Evolutionary conservation across 2,888 invertebrate genomes (phyloP).

Genomic region (Alitta virens): DNA sequence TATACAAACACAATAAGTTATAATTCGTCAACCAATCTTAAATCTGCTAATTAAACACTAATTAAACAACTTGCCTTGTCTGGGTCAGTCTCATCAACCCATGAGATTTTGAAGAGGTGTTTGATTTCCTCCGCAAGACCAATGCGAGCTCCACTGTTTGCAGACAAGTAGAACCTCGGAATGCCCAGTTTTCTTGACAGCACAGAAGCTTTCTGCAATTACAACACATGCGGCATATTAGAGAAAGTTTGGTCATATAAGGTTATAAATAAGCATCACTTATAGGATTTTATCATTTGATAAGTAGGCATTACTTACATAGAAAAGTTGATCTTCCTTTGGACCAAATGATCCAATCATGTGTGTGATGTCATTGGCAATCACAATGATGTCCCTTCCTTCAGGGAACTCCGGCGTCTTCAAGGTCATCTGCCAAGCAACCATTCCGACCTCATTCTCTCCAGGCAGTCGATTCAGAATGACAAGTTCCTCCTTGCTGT

Average conservation of each 20-base stretch:
- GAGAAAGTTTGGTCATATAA: too few relatives aligned
- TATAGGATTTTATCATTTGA: too few relatives aligned
- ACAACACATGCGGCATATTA: too few relatives aligned
- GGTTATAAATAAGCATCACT: too few relatives aligned
- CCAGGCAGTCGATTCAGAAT: constrained; percentile 90
- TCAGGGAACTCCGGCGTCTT: constrained; percentile 90
- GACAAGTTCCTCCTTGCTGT: constrained; percentile 65
- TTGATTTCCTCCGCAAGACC: constrained; percentile 98
- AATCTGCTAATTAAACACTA: too few relatives aligned
- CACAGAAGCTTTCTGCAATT: constrained; percentile 71
- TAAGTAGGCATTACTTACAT: constrained; percentile 43
- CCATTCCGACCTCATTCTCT: constrained; percentile 96
- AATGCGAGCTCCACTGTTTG: constrained; percentile 96
- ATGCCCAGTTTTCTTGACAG: constrained; percentile 78
- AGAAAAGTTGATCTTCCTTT: constrained; percentile 87
- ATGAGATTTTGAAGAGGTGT: constrained; percentile 81
- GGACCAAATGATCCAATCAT: constrained; percentile 95
- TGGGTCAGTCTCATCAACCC: constrained; percentile 85
- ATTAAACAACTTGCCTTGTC: constrained; percentile 65
- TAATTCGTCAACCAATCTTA: too few relatives aligned
- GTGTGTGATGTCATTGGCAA: constrained; percentile 96
- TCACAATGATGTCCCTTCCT: constrained; percentile 88
- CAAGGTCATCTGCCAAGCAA: constrained; percentile 91
- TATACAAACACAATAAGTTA: too few relatives aligned
- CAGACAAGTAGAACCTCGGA: constrained; percentile 91